Evolutionary conservation across 2,113 vertebrate species (phyloP).

Genomic region (Dipodomys stephensi): DNA sequence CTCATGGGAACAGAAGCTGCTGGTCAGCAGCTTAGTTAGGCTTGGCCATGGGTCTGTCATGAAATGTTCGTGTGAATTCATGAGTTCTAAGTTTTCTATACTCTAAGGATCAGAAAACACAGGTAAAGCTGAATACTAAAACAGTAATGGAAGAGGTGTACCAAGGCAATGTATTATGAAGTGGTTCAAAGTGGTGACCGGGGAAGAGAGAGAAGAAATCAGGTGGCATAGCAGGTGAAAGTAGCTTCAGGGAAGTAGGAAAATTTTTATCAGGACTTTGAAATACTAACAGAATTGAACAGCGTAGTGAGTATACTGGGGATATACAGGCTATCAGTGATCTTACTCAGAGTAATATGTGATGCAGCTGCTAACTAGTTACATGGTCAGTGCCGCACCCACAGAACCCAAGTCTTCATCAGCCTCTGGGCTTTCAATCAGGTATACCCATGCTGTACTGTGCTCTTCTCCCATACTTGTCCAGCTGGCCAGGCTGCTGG

Average conservation of each 20-base stretch:
- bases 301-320: background rate
- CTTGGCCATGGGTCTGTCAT: background rate
- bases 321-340: too few relatives aligned
- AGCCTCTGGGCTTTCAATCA: background rate
- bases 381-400: background rate
- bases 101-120: background rate
- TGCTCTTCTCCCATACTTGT: background rate
- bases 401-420: accelerated
- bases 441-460: background rate
- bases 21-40: accelerated
- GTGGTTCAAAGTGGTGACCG: background rate
- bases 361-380: background rate
- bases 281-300: background rate
- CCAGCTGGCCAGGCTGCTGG: background rate
- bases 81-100: background rate
- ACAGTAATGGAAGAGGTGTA: background rate
- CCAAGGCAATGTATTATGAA: background rate
- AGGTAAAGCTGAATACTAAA: background rate
- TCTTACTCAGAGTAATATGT: background rate
- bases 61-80: background rate
- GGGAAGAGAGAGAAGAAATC: background rate
- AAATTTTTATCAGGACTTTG: background rate
- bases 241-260: background rate
- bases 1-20: background rate
- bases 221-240: background rate